Evolutionary conservation across 37 sponge, comb jelly and placozoan species (phyloP).

Genomic region (Mnemiopsis leidyi): DNA sequence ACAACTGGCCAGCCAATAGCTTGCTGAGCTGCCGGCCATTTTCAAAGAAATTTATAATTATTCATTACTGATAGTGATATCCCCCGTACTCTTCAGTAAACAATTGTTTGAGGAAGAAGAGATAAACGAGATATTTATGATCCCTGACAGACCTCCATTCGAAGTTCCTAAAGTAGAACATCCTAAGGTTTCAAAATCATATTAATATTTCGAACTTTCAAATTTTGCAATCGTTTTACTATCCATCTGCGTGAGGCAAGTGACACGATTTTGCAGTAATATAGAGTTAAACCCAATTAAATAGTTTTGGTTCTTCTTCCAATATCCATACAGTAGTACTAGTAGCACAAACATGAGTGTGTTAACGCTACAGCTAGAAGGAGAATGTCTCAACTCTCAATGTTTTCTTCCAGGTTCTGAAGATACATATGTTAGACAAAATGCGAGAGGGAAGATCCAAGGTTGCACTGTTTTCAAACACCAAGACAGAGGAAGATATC

Average conservation of each 20-base stretch:
- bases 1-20: no score
- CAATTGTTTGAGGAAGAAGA: neutral
- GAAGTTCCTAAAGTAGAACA: neutral
- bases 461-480: neutral
- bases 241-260: no score
- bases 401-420: conserved; percentile 4
- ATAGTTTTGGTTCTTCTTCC: no score
- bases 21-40: no score
- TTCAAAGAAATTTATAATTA: no score
- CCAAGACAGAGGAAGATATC: neutral
- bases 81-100: neutral
- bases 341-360: no score
- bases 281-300: no score
- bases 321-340: no score
- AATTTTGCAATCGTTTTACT: neutral
- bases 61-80: no score
- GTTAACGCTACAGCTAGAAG: no score
- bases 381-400: no score
- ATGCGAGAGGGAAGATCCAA: neutral
- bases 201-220: neutral
- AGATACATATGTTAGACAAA: neutral
- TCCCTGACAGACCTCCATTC: neutral
- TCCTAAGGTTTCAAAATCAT: neutral
- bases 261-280: no score
- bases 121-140: conserved; percentile 8